Evolutionary conservation across 2,113 vertebrate genomes (phyloP).

Genomic region (Poecile atricapillus): DNA sequence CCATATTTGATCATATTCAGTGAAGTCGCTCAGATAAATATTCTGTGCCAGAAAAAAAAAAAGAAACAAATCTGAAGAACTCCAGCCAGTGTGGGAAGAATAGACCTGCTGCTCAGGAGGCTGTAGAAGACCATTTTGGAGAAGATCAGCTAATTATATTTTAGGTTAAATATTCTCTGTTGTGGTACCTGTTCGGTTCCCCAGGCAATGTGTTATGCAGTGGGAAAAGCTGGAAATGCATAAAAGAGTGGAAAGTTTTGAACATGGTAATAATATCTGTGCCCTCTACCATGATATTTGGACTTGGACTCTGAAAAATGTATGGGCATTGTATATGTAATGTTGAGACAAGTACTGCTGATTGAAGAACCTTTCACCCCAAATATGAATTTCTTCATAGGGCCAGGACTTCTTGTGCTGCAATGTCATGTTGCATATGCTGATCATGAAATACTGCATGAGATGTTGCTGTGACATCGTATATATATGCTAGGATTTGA

Average conservation of each 20-base stretch:
- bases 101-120: neutral
- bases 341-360: neutral
- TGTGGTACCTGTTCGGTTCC: neutral
- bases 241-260: neutral
- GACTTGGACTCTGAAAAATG: neutral
- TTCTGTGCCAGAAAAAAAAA: neutral
- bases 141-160: neutral
- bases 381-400: neutral
- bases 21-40: neutral
- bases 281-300: neutral
- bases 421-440: neutral
- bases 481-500: neutral
- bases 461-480: neutral
- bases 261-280: neutral
- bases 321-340: accelerated
- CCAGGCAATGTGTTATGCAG: neutral
- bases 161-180: neutral
- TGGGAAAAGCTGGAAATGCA: neutral
- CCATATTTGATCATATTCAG: neutral
- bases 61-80: neutral
- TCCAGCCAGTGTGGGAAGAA: neutral
- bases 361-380: neutral
- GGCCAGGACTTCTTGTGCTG: neutral
- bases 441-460: neutral
- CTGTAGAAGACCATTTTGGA: neutral